phyloP scores from a whole-genome alignment of 2,797 vertebrate genomes.

The Mormyrops attenuatus region DNA sequence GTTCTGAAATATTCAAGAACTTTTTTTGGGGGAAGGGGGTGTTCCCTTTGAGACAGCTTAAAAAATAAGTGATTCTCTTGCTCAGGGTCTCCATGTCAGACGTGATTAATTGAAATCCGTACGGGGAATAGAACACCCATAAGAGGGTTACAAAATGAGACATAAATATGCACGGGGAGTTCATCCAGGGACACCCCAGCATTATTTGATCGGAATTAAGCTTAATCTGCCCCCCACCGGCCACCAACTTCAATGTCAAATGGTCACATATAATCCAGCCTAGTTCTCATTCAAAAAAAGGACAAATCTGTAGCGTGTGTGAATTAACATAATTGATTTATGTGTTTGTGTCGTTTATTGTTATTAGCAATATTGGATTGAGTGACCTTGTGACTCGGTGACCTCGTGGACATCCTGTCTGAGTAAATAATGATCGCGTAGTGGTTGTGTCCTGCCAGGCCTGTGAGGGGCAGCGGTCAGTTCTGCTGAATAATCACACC shows the following conservation, averaged over 20 bases:
- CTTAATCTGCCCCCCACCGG: background rate
- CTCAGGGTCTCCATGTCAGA: background rate
- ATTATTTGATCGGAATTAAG: background rate
- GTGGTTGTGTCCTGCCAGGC: background rate
- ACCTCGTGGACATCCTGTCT: conserved; percentile 17
- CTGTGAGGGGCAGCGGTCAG: background rate
- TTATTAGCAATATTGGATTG: conserved; percentile 14
- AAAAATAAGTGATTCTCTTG: background rate
- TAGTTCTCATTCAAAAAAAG: background rate
- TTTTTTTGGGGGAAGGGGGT: background rate
- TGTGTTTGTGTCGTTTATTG: background rate
- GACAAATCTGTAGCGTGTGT: background rate
- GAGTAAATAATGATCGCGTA: conserved; percentile 29
- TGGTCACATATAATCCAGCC: background rate
- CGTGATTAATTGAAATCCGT: conserved; percentile 14
- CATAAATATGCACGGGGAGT: background rate
- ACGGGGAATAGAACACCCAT: conserved; percentile 9
- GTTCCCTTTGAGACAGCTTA: background rate
- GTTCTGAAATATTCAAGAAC: background rate
- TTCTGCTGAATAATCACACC: background rate
- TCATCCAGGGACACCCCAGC: background rate
- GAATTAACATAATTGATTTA: conserved; percentile 3
- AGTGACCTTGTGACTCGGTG: conserved; percentile 19
- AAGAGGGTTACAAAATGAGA: conserved; percentile 24
- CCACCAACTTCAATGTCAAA: background rate